Evolutionary conservation across 1,140 invertebrate genomes (phyloP).

Genomic region (Drosophila nannoptera): DNA sequence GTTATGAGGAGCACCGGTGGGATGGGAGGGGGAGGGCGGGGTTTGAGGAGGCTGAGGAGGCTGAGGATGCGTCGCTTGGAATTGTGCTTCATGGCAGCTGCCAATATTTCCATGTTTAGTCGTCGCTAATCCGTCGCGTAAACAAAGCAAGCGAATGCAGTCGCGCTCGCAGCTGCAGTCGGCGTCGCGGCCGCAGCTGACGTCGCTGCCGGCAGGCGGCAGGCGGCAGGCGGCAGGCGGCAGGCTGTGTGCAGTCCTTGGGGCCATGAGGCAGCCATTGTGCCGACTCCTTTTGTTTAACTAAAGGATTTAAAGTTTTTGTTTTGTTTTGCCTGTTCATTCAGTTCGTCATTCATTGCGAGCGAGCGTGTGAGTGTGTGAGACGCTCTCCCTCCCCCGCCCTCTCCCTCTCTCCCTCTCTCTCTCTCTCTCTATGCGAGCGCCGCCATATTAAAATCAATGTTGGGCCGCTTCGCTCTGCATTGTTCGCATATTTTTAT

Average conservation of each 20-base stretch:
- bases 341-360: slow-evolving; percentile 65
- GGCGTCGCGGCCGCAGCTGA: slow-evolving; percentile 9
- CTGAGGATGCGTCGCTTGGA: too few species aligned
- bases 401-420: too few species aligned
- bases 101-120: slow-evolving; percentile 58
- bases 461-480: slow-evolving; percentile 50
- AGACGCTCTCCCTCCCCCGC: too few species aligned
- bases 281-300: slow-evolving; percentile 61
- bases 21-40: background rate
- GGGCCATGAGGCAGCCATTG: slow-evolving; percentile 13
- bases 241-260: slow-evolving; percentile 31
- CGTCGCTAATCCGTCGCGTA: slow-evolving; percentile 66
- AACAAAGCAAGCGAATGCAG: slow-evolving; percentile 61
- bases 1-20: background rate
- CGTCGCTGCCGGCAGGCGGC: too few species aligned
- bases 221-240: too few species aligned
- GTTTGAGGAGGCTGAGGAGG: too few species aligned
- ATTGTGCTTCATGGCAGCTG: slow-evolving; percentile 3
- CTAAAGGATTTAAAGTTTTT: slow-evolving; percentile 73
- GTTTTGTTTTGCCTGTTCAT: slow-evolving; percentile 63
- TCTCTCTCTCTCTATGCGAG: background rate
- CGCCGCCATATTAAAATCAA: slow-evolving; percentile 64
- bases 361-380: slow-evolving; percentile 18
- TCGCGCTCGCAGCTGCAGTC: slow-evolving; percentile 17
- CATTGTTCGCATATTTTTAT: slow-evolving; percentile 72